Conservation (phyloP, 2,797 vertebrate genomes). For the Sebastolobus altivelis region DNA sequence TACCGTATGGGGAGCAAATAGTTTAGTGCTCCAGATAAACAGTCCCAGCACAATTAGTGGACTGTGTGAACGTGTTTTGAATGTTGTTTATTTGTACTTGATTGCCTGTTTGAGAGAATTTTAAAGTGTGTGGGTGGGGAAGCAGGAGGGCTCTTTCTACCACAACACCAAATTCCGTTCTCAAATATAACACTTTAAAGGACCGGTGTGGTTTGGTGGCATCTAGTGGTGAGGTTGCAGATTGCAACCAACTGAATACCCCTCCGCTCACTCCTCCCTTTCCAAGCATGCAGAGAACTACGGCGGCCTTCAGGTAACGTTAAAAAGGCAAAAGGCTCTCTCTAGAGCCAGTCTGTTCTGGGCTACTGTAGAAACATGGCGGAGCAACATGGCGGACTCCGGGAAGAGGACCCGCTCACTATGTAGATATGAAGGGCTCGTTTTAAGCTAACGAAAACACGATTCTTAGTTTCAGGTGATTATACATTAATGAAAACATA, state of each 20-base stretch:
- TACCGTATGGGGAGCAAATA: neutral
- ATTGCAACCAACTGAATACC: neutral
- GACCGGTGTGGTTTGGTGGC: neutral
- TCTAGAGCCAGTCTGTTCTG: rapidly evolving
- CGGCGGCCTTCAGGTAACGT: neutral
- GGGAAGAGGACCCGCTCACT: too few relatives aligned
- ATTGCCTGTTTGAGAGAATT: neutral
- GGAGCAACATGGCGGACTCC: rapidly evolving
- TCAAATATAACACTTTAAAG: neutral
- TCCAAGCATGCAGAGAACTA: neutral
- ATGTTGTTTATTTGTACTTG: neutral
- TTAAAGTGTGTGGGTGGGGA: neutral
- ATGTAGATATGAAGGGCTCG: too few relatives aligned
- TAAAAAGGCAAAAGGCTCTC: neutral
- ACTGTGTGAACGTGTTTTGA: neutral
- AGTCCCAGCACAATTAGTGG: conserved; percentile 41
- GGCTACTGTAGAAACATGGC: too few relatives aligned
- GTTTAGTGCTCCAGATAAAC: conserved; percentile 27
- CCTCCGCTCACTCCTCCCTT: neutral
- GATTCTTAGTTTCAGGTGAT: too few relatives aligned
- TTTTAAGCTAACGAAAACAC: too few relatives aligned
- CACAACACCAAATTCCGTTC: neutral
- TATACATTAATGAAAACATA: too few relatives aligned
- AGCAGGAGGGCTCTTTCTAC: neutral
- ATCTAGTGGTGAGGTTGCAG: neutral